Base-by-base conservation (phyloP, 2,888 invertebrate species). In the Volucella zonaria region DNA sequence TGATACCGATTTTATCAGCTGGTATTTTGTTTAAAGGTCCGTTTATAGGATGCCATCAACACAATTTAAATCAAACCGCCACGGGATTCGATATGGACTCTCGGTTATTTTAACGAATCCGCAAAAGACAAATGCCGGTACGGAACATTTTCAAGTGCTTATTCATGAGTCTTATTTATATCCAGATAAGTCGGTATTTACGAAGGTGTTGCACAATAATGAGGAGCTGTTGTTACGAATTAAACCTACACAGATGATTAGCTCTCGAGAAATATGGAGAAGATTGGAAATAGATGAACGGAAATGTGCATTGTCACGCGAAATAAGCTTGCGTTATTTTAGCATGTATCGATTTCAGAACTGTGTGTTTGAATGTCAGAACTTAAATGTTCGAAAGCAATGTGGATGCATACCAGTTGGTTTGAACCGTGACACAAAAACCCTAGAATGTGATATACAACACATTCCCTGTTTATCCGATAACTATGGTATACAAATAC, bases 301-400 rank as follows among this genome's bases (percentile, higher is more conserved):
- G 3, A 91, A 92, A 56, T 94, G 94, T 87, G 91, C 92, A 54
- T 92, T 93, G 81, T 89, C 89, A 0, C 79, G 92, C 15, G 94
- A 94, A 88, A 87, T 88, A 2, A 40, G 75, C 0, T 62, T 91
- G 15, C 76, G 67, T 1, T 89, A 87, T 62, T 91, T 91, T 68
- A 2, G 70, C 0, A 76, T 88, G 0, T 90, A 90, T 58, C 88
- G 89, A 82, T 89, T 92, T 82, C 91, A 92, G 0, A 93, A 94
- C 88, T 94, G 94, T 87, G 92, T 93, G 75, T 89, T 92, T 3
- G 89, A 92, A 74, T 94, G 94, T 87, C 89, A 91, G 12, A 90
- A 92, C 15, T 66, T 52, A 0, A 88, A 87, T 58, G 90, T 90
- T 87, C 67, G 89, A 0, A 87, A 88, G 59, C 67, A 87, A 1